Evolutionary conservation across 1,140 invertebrate species (phyloP), one percentile per base, ranked within the genome.

Genomic region (Atta colombica): DNA sequence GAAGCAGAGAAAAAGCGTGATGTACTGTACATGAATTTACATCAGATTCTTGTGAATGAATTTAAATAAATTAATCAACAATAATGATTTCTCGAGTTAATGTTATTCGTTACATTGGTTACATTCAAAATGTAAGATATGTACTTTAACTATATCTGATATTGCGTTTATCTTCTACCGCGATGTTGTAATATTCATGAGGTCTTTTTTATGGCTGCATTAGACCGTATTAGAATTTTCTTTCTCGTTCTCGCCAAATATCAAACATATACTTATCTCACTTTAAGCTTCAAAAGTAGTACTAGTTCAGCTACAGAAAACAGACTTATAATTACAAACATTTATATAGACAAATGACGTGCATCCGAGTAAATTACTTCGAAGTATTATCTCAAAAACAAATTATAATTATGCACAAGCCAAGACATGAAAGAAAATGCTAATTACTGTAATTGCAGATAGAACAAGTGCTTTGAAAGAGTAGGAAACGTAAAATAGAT

Each of bases 51-150:
- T 45, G 7, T 25, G 14, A 7, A 16, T 63, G 0, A 28, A 77
- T 77, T 77, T 18, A 77, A 63, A 77, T 77, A 77, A 77, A 21
- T 18, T 77, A 25, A 74, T 53, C 16, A 53, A 72, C n/a, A 16
- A 60, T 25, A 75, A 75, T 39, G n/a, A 77, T 61, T 25, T 61
- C 21, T 18, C 3, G 10, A 77, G 4, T 49, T 61, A 61, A 77
- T 61, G 7, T 49, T 61, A 77, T 77, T 35, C 35, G 0, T 60
- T 18, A 45, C 4, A 25, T 35, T 55, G 35, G 3, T 61, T 35
- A n/a, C 16, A 18, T 65, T 61, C 8, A 6, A 6, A 77, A 5
- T 53, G 53, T 21, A 61, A 77, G 16, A 63, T 45, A n/a, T 49
- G n/a, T 45, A 63, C 3, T 12, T 18, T 63, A 61, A 39, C 8